Evolutionary conservation across 2,888 invertebrate species (phyloP), one percentile per base, ranked within the genome.

Genomic region (Aethes cnicana): DNA sequence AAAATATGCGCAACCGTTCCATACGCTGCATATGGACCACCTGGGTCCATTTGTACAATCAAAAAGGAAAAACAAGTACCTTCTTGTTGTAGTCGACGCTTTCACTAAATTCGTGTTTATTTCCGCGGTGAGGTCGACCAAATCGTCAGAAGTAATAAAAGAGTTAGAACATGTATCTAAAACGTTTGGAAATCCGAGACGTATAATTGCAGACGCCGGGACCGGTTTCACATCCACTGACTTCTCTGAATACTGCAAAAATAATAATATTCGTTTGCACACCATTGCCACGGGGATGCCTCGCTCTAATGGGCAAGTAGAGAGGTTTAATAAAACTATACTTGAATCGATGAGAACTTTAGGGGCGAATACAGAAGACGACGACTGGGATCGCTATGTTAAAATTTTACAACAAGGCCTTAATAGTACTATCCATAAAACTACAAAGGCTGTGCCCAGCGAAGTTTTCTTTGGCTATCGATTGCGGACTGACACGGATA

Each of bases 71-170:
- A 62, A 64, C 30, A 62, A 55, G 26, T 68, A 72, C 36, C 39
- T 72, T 6, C 54, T 73, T 4, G 68, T 73, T 0, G 41, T 54
- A 0, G 66, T 72, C 8, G 72, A 72, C 47, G 64, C 59, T 1
- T 74, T 72, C 50, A 74, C 70, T 6, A 74, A 73, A 55, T 75
- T 69, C 60, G 54, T 64, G 5, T 69, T 69, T 47, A 52, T 69
- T 7, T 61, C 57, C 23, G 57, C 70, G 1, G 54, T 57, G 2
- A 41, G 32, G 8, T 44, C 33, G n/a, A 60, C 55, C 2, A 43
- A 54, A 4, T 47, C 18, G 35, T 6, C n/a, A 3, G n/a, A 8
- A n/a, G 47, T 49, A 2, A 43, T 54, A 12, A 47, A 44, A 20
- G 47, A 58, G 28, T 20, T 60, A 23, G 56, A 56, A 6, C 39